A percentile compares a stretch with the other conserved stretches of the same genome.
phyloP scores from a whole-genome alignment of 2,797 vertebrate genomes.

The Acanthornis magna region DNA sequence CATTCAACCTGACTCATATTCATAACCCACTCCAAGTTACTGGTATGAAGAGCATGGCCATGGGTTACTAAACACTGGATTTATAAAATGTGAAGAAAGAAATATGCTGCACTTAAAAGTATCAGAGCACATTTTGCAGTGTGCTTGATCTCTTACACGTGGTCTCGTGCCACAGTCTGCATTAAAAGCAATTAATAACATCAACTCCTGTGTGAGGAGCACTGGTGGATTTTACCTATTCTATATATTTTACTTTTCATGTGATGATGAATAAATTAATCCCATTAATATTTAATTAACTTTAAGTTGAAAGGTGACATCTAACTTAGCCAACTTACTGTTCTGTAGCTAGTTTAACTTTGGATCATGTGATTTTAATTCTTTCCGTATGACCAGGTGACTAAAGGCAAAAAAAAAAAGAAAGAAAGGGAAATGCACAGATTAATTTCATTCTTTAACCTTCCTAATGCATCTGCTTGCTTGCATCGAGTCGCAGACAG shows the following conservation, averaged over 20 bases:
- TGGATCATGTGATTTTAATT: conserved; percentile 79
- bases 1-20: conserved; percentile 72
- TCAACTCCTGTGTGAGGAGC: conserved; percentile 56
- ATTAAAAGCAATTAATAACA: conserved; percentile 73
- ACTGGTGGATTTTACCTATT: conserved; percentile 59
- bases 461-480: conserved; percentile 87
- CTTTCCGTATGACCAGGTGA: conserved; percentile 80
- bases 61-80: conserved; percentile 75
- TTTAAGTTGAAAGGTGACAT: conserved; percentile 76
- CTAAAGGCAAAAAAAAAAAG: conserved; percentile 19
- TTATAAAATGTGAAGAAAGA: conserved; percentile 70
- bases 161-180: conserved; percentile 50
- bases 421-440: conserved; percentile 74
- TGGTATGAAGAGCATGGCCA: conserved; percentile 54
- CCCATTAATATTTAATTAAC: conserved; percentile 80
- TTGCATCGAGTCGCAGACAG: conserved; percentile 90
- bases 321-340: conserved; percentile 76
- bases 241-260: conserved; percentile 68
- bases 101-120: conserved; percentile 68
- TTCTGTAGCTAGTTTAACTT: conserved; percentile 70
- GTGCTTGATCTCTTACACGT: conserved; percentile 28
- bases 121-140: conserved; percentile 54
- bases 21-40: conserved; percentile 60
- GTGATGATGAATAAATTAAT: conserved; percentile 77
- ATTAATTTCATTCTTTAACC: conserved; percentile 89